These are phyloP conservation scores for Trissolcus japonicus DNA, from an alignment of 2,888 invertebrate species.

Conservation along the genomic window DNA sequence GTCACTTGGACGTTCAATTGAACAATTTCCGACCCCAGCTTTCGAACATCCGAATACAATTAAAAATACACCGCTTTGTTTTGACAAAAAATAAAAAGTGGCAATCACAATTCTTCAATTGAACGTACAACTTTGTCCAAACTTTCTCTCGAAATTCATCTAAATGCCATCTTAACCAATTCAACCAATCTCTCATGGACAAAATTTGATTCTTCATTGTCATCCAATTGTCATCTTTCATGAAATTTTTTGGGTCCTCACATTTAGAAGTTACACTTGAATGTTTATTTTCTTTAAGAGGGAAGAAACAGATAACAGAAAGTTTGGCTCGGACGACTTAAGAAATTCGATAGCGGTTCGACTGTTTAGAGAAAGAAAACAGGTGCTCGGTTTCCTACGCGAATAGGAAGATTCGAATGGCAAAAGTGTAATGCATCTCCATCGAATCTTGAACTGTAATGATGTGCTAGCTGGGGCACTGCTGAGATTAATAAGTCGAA, in stretches of 20 bases:
- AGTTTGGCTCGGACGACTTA: constrained; percentile 35
- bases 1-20: constrained; percentile 49
- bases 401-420: constrained; percentile 8
- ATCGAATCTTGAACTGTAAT: not conserved
- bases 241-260: too few species aligned
- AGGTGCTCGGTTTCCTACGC: constrained; percentile 4
- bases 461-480: not conserved
- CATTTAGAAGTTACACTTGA: too few species aligned
- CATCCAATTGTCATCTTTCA: not conserved
- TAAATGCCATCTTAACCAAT: constrained; percentile 22
- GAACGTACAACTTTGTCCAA: constrained; percentile 28
- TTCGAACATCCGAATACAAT: not conserved
- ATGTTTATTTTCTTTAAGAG: not conserved
- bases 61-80: too few species aligned
- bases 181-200: not conserved
- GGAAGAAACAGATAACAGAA: constrained; percentile 7
- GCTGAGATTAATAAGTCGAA: constrained; percentile 8
- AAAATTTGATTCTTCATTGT: not conserved
- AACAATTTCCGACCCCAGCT: constrained; percentile 5
- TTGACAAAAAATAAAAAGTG: too few species aligned
- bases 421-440: constrained; percentile 16
- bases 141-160: constrained; percentile 17
- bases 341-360: constrained; percentile 20
- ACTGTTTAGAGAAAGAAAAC: constrained; percentile 9
- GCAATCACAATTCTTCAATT: constrained; percentile 10